Base-by-base conservation (phyloP, 1,140 invertebrate species). In the Drosophila aff. region DNA sequence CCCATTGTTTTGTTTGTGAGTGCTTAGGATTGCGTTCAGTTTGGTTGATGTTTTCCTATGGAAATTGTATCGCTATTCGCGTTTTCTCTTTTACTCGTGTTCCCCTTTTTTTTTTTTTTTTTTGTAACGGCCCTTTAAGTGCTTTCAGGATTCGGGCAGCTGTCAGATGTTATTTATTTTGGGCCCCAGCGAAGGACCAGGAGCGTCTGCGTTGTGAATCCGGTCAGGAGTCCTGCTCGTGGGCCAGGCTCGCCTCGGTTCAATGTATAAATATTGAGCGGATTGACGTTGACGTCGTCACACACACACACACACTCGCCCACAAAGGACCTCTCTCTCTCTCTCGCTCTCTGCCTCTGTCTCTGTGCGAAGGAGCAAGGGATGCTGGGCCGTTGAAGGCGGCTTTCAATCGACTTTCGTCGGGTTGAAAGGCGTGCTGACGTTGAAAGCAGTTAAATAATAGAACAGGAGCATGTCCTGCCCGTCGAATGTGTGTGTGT, bases 1-100 rank as follows among this genome's bases (percentile, higher is more conserved):
- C 95, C 95, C 95, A 96, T 86, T 93, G 90, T 77, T 75, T 76
- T 73, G 71, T 74, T 73, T 81, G 52, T 55, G 74, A 55, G 74
- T 71, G 33, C 77, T 83, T 72, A 43, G 67, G 60, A 73, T 73
- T 55, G 57, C 71, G 67, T 74, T 74, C 69, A 68, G 57, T 47
- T 82, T 78, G 49, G 26, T 65, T 58, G 61, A 65, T 78, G 53
- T 64, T 87, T 78, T 60, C 68, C 53, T 46, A 38, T 69, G 57
- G 57, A 69, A 63, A 53, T 65, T 53, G 47, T 64, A 50, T 73
- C 16, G 43, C 44, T 61, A 40, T 68, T 38, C 33, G 58, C 62
- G 95, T 41, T 92, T 81, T 33, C 47, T 58, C 71, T 58, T 21
- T 67, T 44, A 49, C 38, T 33, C 11, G 28, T 49, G 33, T 11